phyloP scores from a whole-genome alignment of 2,888 invertebrate genomes.

The Lithophane semibrunnea region DNA sequence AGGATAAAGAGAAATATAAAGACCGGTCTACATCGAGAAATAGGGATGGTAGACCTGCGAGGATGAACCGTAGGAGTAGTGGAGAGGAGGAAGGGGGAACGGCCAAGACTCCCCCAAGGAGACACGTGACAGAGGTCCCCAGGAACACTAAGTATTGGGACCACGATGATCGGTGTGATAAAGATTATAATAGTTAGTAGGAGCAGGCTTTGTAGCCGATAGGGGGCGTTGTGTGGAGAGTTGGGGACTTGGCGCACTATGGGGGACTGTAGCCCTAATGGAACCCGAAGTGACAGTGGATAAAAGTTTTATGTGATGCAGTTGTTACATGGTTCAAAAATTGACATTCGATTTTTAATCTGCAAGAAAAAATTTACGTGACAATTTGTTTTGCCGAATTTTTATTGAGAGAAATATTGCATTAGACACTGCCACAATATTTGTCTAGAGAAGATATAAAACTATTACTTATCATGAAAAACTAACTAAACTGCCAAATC shows the following conservation, averaged over 20 bases:
- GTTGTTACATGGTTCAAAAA: neutral
- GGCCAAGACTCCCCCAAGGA: constrained; percentile 74
- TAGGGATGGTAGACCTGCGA: constrained; percentile 70
- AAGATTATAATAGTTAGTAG: constrained; percentile 87
- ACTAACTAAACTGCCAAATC: neutral
- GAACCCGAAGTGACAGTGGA: constrained; percentile 1
- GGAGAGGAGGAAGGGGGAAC: constrained; percentile 69
- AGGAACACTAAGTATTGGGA: constrained; percentile 87
- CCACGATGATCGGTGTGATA: constrained; percentile 87
- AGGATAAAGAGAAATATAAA: constrained; percentile 73
- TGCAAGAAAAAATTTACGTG: neutral
- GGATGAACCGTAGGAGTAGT: constrained; percentile 76
- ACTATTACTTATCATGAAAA: neutral
- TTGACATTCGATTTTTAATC: neutral
- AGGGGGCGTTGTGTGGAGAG: constrained; percentile 39
- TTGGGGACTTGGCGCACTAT: neutral
- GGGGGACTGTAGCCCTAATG: neutral
- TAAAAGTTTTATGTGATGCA: constrained; percentile 15
- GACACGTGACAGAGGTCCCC: constrained; percentile 85
- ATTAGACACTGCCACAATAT: neutral
- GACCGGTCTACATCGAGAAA: constrained; percentile 68
- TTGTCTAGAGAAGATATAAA: neutral
- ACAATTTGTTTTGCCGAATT: neutral
- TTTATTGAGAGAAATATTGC: neutral
- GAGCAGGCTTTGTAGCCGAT: constrained; percentile 10